Evolutionary conservation across 2,888 invertebrate species (phyloP).

Genomic region (Athalia circularis): DNA sequence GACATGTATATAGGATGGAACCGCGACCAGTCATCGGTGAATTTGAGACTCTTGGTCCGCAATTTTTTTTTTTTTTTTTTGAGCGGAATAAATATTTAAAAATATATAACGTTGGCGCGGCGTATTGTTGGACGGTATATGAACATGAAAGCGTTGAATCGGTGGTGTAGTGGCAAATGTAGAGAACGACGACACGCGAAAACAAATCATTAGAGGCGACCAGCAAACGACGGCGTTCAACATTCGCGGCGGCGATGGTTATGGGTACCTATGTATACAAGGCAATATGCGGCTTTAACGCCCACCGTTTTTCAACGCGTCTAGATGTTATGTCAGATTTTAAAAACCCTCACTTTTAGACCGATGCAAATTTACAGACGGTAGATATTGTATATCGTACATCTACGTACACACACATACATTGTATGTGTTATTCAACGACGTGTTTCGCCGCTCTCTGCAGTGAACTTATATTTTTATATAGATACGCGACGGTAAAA

Average conservation of each 20-base stretch:
- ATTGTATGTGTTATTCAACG: no score
- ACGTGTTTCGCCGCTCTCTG: no score
- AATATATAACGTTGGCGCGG: constrained; percentile 10
- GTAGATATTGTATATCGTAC: not conserved
- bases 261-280: not conserved
- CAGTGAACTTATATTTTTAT: no score
- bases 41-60: no score
- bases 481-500: no score
- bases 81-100: not conserved
- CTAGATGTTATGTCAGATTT: constrained; percentile 37
- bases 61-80: no score
- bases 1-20: no score
- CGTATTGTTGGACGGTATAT: constrained; percentile 24
- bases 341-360: not conserved
- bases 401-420: no score
- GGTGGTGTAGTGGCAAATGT: constrained; percentile 25
- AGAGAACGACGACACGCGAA: not conserved
- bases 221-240: constrained; percentile 14
- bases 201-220: constrained; percentile 36
- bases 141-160: constrained; percentile 21
- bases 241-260: not conserved
- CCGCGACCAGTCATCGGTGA: no score
- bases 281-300: not conserved
- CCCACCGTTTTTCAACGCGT: not conserved
- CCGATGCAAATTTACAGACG: constrained; percentile 3